A percentile compares a stretch with the other conserved stretches of the same genome.
Evolutionary conservation across 2,888 invertebrate species (phyloP).

Genomic region (Caenorhabditis wallacei): DNA sequence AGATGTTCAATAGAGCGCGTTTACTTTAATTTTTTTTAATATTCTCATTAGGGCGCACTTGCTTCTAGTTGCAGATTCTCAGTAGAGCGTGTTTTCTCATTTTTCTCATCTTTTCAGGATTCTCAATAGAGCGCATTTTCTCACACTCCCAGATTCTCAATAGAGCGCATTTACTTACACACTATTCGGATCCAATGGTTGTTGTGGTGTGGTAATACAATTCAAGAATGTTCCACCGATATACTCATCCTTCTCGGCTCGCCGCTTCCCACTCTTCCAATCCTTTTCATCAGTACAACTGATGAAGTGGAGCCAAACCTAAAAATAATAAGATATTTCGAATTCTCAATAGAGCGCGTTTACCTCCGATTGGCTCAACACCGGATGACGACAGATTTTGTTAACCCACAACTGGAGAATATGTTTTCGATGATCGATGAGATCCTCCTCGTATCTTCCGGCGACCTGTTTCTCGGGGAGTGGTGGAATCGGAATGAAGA

Average conservation of each 20-base stretch:
- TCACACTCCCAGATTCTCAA: too few relatives aligned
- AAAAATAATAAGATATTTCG: background rate
- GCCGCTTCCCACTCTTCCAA: slow-evolving; percentile 97
- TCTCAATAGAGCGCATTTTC: slow-evolving; percentile 86
- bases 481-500: slow-evolving; percentile 95
- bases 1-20: too few relatives aligned
- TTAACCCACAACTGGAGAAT: slow-evolving; percentile 97
- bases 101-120: too few relatives aligned
- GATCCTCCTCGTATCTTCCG: slow-evolving; percentile 95
- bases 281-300: slow-evolving; percentile 97
- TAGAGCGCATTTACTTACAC: slow-evolving; percentile 84
- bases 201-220: slow-evolving; percentile 91
- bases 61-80: too few relatives aligned
- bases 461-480: slow-evolving; percentile 98
- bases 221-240: slow-evolving; percentile 94
- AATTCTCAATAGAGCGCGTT: too few relatives aligned
- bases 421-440: slow-evolving; percentile 94
- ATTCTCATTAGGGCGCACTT: too few relatives aligned
- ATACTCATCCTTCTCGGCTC: slow-evolving; percentile 94
- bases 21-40: too few relatives aligned
- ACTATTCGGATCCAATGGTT: slow-evolving; percentile 86
- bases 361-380: slow-evolving; percentile 89
- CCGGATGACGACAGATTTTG: slow-evolving; percentile 96
- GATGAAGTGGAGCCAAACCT: slow-evolving; percentile 97
- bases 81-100: too few relatives aligned